phyloP scores from a whole-genome alignment of 2,888 invertebrate species.

The Nebria brevicollis region DNA sequence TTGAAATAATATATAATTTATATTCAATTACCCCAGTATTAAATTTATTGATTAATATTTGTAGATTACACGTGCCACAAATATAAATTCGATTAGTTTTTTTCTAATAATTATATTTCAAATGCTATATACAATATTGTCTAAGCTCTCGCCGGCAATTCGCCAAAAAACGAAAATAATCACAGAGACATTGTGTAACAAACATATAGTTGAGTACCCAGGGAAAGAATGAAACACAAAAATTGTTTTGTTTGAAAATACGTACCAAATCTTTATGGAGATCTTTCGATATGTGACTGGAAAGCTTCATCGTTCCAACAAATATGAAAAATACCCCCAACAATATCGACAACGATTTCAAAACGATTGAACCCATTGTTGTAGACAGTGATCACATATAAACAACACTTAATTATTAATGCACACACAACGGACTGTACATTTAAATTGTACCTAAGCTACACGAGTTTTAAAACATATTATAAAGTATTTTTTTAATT shows the following conservation, averaged over 20 bases:
- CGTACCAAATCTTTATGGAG: constrained; percentile 96
- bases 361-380: constrained; percentile 78
- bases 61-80: constrained; percentile 27
- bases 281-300: constrained; percentile 92
- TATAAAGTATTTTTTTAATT: constrained; percentile 19
- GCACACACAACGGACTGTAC: constrained; percentile 30
- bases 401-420: constrained; percentile 13
- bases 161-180: constrained; percentile 59
- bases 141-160: constrained; percentile 54
- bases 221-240: not conserved
- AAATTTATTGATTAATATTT: constrained; percentile 37
- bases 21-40: not conserved
- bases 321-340: constrained; percentile 95
- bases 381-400: not conserved
- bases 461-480: constrained; percentile 32
- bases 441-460: constrained; percentile 36
- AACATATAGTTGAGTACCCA: constrained; percentile 16
- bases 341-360: constrained; percentile 90
- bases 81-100: constrained; percentile 8
- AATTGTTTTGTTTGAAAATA: not conserved
- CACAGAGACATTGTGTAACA: constrained; percentile 44
- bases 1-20: not conserved
- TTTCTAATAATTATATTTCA: constrained; percentile 26
- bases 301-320: constrained; percentile 91
- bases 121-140: constrained; percentile 30